Evolutionary conservation across 1,140 invertebrate species (phyloP).

Genomic region (Tetragonula clypearis): DNA sequence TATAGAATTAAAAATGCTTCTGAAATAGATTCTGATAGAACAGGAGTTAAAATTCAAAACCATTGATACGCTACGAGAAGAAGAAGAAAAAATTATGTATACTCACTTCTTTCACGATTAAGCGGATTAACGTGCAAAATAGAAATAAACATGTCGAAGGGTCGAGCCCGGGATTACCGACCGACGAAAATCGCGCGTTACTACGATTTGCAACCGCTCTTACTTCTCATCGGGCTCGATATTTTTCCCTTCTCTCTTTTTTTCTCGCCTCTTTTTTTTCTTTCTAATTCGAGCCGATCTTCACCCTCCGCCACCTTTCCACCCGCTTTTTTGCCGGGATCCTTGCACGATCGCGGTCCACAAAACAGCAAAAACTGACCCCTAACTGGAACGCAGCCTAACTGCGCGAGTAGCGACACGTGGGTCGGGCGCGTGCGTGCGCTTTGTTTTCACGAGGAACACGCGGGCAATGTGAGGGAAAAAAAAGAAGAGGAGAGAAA

Average conservation of each 20-base stretch:
- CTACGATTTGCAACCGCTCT: constrained; percentile 42
- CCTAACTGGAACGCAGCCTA: background rate
- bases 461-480: background rate
- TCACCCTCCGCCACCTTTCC: constrained; percentile 10
- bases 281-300: constrained; percentile 17
- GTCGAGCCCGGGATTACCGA: background rate
- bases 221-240: constrained; percentile 19
- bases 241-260: constrained; percentile 1
- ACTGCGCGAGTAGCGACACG: constrained; percentile 32
- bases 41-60: too few relatives aligned
- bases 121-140: constrained; percentile 13
- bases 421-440: constrained; percentile 47
- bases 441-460: constrained; percentile 54
- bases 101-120: constrained; percentile 2
- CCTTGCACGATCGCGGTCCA: background rate
- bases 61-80: too few relatives aligned
- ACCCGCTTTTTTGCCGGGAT: constrained; percentile 30
- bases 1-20: too few relatives aligned
- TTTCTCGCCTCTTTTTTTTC: background rate
- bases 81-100: background rate
- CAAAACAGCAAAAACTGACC: constrained; percentile 51
- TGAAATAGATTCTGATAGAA: too few relatives aligned
- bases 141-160: background rate
- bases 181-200: constrained; percentile 31
- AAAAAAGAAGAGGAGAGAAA: background rate